Evolutionary conservation across 2,113 vertebrate genomes (phyloP).

Genomic region (Spizaetus ornatus): DNA sequence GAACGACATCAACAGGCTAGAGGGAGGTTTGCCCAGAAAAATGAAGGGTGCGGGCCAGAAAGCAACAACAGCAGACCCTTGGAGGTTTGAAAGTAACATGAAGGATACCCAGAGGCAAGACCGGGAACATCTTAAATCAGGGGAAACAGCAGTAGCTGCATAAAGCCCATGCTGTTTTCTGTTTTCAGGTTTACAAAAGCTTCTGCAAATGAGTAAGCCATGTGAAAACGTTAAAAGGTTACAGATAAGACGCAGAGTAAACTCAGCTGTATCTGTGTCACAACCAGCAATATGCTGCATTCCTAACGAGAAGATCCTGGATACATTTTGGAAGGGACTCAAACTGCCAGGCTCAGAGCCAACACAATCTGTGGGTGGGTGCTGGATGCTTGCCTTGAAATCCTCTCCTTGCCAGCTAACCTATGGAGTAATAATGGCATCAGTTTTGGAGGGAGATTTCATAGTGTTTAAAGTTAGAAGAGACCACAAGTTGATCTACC

Average conservation of each 20-base stretch:
- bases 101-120: neutral
- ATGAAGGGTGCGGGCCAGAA: constrained; percentile 4
- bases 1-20: constrained; percentile 44
- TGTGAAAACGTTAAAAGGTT: constrained; percentile 51
- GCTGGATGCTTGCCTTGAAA: constrained; percentile 50
- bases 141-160: neutral
- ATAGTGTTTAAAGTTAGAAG: neutral
- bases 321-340: constrained; percentile 29
- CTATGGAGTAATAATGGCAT: constrained; percentile 35
- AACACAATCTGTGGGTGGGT: constrained; percentile 61
- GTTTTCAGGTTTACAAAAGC: constrained; percentile 32
- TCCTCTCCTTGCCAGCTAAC: constrained; percentile 40
- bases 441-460: constrained; percentile 17
- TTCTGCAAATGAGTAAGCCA: constrained; percentile 25
- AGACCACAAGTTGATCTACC: neutral
- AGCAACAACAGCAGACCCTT: constrained; percentile 37
- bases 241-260: constrained; percentile 49
- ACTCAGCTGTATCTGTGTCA: constrained; percentile 41
- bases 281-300: constrained; percentile 29
- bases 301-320: constrained; percentile 41
- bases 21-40: constrained; percentile 53
- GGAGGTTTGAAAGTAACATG: constrained; percentile 35
- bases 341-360: constrained; percentile 50
- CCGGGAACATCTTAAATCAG: neutral
- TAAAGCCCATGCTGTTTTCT: constrained; percentile 24